Conservation (phyloP, 1,140 invertebrate genomes). For the Drosophila nigrodunni region DNA sequence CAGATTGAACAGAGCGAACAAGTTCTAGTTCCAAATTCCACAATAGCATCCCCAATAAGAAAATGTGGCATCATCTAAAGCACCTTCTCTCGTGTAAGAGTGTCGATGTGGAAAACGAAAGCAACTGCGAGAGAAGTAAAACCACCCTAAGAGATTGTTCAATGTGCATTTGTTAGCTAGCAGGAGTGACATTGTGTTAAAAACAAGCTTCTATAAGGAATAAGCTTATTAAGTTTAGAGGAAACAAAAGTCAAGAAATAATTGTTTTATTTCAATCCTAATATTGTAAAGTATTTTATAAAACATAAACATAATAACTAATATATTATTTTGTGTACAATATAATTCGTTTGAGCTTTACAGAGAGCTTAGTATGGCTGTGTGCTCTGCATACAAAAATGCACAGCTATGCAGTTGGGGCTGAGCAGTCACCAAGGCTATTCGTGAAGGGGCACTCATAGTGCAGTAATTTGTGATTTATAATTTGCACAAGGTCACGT, state of each 20-base stretch:
- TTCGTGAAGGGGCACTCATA: too few relatives aligned
- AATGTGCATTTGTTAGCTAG: not conserved
- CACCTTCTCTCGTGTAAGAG: not conserved
- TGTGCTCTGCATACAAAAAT: too few relatives aligned
- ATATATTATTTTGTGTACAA: too few relatives aligned
- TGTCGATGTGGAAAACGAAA: not conserved
- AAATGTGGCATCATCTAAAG: not conserved
- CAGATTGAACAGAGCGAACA: not conserved
- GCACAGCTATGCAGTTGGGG: too few relatives aligned
- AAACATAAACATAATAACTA: too few relatives aligned
- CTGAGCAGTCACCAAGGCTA: too few relatives aligned
- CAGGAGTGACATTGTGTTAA: not conserved
- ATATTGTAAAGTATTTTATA: not conserved
- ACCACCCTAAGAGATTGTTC: not conserved
- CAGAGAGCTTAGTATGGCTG: too few relatives aligned
- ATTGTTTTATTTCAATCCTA: not conserved
- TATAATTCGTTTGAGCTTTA: too few relatives aligned
- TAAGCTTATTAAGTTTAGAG: not conserved
- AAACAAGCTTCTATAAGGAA: not conserved
- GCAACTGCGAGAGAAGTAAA: not conserved
- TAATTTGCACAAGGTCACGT: too few relatives aligned
- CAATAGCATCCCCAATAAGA: constrained; percentile 1
- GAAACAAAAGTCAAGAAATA: not conserved
- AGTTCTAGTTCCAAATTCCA: not conserved
- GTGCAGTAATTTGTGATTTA: too few relatives aligned